Percentiles rank a stretch among this genome's conserved stretches.
Evolutionary conservation across 2,797 vertebrate genomes (phyloP).

Genomic region (Sebastes glaucus): DNA sequence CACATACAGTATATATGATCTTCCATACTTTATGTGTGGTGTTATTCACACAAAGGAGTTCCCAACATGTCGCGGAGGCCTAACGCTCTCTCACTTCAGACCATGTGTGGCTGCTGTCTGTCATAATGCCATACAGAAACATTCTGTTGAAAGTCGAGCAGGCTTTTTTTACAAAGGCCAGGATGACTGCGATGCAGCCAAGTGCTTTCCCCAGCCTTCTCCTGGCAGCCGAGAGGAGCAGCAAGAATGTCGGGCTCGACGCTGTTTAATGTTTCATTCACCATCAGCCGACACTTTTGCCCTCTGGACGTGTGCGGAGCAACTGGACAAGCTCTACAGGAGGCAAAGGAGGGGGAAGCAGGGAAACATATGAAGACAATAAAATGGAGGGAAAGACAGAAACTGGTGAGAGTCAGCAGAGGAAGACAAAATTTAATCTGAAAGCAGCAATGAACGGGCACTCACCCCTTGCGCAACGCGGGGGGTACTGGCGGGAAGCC

Average conservation of each 20-base stretch:
- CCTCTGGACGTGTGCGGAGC: background rate
- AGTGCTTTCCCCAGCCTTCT: background rate
- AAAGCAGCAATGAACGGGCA: too few species aligned
- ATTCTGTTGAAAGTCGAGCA: background rate
- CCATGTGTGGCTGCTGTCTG: background rate
- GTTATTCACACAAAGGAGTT: background rate
- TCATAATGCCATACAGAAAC: conserved; percentile 3
- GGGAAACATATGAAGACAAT: background rate
- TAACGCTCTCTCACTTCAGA: background rate
- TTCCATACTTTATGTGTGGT: background rate
- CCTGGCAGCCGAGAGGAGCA: background rate
- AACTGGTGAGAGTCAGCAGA: background rate
- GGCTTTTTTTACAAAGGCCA: background rate
- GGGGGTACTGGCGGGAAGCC: too few species aligned
- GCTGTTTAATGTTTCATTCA: conserved; percentile 23
- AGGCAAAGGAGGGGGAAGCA: background rate
- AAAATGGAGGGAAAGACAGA: background rate
- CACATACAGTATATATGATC: background rate
- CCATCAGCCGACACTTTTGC: background rate
- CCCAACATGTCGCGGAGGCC: background rate
- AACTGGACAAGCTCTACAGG: background rate
- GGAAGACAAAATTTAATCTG: too few species aligned
- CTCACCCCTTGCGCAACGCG: too few species aligned
- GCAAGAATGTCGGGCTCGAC: background rate
- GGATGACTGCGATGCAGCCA: background rate